phyloP scores from a whole-genome alignment of 1,140 invertebrate genomes.

The Pseudobourletiella spinata region DNA sequence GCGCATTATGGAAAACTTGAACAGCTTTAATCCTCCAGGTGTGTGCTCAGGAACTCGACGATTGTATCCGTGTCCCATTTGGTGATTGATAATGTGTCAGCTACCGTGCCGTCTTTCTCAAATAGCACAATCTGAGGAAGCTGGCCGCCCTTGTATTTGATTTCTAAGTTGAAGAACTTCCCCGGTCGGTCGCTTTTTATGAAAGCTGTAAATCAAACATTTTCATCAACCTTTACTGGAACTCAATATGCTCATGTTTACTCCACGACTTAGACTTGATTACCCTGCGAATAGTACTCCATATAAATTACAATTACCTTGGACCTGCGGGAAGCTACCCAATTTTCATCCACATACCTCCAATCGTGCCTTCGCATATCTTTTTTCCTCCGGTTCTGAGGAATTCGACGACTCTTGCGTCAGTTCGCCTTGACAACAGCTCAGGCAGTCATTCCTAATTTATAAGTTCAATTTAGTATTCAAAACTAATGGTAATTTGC shows the following conservation, averaged over 20 bases:
- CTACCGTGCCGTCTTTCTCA: conserved; percentile 10
- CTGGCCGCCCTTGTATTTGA: conserved; percentile 38
- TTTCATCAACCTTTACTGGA: no score
- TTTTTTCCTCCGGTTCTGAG: conserved; percentile 11
- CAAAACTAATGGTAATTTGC: not conserved
- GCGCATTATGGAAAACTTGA: no score
- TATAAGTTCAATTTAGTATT: not conserved
- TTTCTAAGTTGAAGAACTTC: conserved; percentile 45
- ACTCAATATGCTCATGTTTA: no score
- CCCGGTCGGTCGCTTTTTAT: conserved; percentile 46
- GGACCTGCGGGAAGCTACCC: conserved; percentile 40
- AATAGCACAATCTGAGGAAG: conserved; percentile 27
- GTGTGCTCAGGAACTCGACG: conserved; percentile 47
- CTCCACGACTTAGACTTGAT: no score
- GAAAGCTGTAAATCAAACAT: conserved; percentile 47
- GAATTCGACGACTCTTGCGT: not conserved
- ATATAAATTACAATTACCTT: no score
- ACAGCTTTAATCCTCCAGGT: conserved; percentile 37
- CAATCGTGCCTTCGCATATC: conserved; percentile 38
- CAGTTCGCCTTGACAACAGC: conserved; percentile 9
- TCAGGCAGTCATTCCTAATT: not conserved
- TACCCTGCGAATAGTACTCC: no score
- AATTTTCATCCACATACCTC: conserved; percentile 42
- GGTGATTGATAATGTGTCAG: conserved; percentile 48
- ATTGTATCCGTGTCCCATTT: conserved; percentile 54